Percentiles rank a stretch among this genome's conserved stretches.
Evolutionary conservation across 2,113 vertebrate species (phyloP).

Genomic region (Carollia perspicillata): DNA sequence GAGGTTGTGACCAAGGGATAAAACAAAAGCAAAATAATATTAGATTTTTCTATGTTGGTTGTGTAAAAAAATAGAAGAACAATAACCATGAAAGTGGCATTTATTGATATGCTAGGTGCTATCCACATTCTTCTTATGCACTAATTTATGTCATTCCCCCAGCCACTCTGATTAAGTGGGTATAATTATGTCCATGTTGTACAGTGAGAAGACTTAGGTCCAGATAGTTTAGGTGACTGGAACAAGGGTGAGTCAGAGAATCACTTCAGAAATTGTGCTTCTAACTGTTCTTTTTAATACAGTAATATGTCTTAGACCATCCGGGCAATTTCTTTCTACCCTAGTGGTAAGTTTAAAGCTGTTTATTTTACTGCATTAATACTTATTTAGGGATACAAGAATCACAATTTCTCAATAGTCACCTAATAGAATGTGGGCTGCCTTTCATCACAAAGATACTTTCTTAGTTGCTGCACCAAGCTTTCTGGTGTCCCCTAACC

Average conservation of each 20-base stretch:
- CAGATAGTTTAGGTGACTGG: background rate
- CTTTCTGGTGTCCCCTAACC: background rate
- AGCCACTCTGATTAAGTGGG: background rate
- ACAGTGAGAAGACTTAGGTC: background rate
- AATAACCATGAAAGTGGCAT: background rate
- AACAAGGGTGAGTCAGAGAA: background rate
- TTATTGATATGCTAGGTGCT: background rate
- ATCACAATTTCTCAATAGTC: background rate
- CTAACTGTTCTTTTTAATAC: background rate
- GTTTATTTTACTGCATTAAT: background rate
- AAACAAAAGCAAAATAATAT: conserved; percentile 1
- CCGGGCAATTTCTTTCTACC: background rate
- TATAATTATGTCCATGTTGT: background rate
- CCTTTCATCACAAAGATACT: background rate
- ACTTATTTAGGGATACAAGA: background rate
- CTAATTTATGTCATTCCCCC: background rate
- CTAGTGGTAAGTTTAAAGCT: background rate
- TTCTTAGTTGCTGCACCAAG: background rate
- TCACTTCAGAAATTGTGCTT: background rate
- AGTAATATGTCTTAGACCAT: background rate
- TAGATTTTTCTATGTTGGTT: background rate
- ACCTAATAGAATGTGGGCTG: background rate
- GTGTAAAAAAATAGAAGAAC: background rate
- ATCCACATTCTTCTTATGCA: background rate
- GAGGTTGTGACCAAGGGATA: background rate